Evolutionary conservation across 2,888 invertebrate species (phyloP).

Genomic region (Onchidella celtica): DNA sequence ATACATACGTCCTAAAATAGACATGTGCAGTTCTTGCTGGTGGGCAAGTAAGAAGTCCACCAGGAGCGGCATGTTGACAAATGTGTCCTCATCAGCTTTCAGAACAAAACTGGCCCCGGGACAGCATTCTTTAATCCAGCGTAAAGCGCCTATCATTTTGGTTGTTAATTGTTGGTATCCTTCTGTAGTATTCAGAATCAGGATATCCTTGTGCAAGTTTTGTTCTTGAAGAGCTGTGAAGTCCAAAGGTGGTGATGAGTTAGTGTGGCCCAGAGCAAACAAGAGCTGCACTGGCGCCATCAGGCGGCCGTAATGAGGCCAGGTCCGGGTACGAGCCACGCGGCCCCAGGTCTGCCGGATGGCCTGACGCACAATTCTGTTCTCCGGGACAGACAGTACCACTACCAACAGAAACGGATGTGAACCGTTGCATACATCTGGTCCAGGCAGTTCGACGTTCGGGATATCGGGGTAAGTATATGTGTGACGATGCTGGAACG

Average conservation of each 20-base stretch:
- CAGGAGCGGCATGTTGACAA: conserved; percentile 14
- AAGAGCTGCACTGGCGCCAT: conserved; percentile 3
- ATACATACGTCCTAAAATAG: conserved; percentile 13
- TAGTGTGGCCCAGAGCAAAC: conserved; percentile 8
- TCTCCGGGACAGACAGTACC: conserved; percentile 11
- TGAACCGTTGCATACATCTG: conserved; percentile 12
- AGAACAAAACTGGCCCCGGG: conserved; percentile 4
- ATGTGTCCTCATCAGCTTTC: conserved; percentile 32
- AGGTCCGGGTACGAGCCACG: background rate
- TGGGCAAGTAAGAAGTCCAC: conserved; percentile 7
- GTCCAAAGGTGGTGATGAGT: background rate
- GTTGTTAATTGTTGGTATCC: conserved; percentile 17
- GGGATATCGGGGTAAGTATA: background rate
- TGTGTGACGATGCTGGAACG: too few species aligned
- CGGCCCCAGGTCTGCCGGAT: conserved; percentile 35
- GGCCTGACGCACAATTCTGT: background rate
- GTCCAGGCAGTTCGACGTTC: background rate
- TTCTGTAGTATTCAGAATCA: conserved; percentile 9
- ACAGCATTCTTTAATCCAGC: conserved; percentile 14
- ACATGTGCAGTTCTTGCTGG: background rate
- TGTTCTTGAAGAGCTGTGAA: background rate
- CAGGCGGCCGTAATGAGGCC: conserved; percentile 19
- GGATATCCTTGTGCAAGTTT: conserved; percentile 7
- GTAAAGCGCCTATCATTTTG: conserved; percentile 21
- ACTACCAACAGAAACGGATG: conserved; percentile 14